A percentile compares a stretch with the other conserved stretches of the same genome.
Conservation (phyloP, 2,113 vertebrate genomes). For the Piaya cayana region DNA sequence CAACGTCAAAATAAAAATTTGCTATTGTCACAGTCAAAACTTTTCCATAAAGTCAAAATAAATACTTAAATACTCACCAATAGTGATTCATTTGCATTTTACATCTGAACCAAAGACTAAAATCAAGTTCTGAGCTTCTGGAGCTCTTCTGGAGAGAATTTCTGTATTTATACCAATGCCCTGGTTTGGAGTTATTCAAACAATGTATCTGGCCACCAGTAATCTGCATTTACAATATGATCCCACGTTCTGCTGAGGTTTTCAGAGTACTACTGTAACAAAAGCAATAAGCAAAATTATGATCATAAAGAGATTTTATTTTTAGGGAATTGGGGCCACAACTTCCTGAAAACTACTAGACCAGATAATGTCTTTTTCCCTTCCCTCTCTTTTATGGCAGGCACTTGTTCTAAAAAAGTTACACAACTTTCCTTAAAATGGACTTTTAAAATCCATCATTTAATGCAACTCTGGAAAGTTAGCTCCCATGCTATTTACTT, state of each 20-base stretch:
- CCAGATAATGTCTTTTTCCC: constrained; percentile 67
- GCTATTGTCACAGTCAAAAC: neutral
- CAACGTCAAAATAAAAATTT: accelerated
- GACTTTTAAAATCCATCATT: constrained; percentile 67
- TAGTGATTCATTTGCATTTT: neutral
- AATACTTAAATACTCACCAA: neutral
- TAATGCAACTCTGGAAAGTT: constrained; percentile 35
- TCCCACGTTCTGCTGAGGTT: neutral
- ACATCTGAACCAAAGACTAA: neutral
- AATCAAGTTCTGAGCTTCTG: neutral
- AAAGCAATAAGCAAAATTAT: neutral
- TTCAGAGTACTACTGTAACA: neutral
- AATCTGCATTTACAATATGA: neutral
- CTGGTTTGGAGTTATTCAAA: neutral
- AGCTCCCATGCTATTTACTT: constrained; percentile 57
- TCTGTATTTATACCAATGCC: neutral
- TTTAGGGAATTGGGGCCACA: constrained; percentile 59
- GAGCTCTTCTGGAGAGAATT: neutral
- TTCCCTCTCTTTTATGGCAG: constrained; percentile 23
- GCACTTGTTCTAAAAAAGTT: constrained; percentile 18
- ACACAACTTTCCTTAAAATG: constrained; percentile 5
- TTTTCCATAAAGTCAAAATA: neutral
- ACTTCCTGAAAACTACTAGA: constrained; percentile 66
- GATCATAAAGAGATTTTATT: constrained; percentile 33
- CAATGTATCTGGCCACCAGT: neutral